phyloP scores from a whole-genome alignment of 2,797 vertebrate species.

The Leontocebus nigricollis region DNA sequence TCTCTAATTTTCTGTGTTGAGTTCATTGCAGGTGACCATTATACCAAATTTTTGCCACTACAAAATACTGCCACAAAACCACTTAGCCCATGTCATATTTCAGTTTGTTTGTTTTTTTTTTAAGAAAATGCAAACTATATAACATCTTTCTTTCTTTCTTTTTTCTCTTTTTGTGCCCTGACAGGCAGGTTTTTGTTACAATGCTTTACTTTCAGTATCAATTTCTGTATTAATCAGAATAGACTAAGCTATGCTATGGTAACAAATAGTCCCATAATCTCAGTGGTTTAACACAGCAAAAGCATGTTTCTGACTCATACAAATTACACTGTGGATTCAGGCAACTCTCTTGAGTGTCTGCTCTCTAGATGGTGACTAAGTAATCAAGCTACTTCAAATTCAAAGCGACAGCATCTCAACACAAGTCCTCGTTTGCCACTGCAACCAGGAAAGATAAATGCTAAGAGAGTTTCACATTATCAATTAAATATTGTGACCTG shows the following conservation, averaged over 20 bases:
- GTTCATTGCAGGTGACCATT: background rate
- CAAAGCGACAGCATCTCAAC: background rate
- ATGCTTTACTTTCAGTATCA: background rate
- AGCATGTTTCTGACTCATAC: background rate
- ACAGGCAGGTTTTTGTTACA: background rate
- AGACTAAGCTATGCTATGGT: background rate
- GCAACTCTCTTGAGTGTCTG: background rate
- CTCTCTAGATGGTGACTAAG: background rate
- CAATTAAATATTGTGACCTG: background rate
- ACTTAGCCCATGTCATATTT: background rate
- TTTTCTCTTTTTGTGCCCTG: too few relatives aligned
- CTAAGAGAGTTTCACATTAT: background rate
- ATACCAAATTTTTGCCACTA: background rate
- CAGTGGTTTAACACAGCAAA: background rate
- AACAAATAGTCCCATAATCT: background rate
- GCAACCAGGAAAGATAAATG: background rate
- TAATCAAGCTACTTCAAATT: slow-evolving; percentile 6
- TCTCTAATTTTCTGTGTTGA: background rate
- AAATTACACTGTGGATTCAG: background rate
- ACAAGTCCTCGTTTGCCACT: background rate
- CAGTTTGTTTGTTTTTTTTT: background rate
- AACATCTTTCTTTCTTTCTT: too few relatives aligned
- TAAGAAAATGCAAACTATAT: too few relatives aligned
- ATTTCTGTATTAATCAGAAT: background rate
- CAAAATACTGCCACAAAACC: background rate